These are phyloP conservation scores for Sarcoramphus papa DNA, from an alignment of 2,797 vertebrate species.

Conservation along the genomic window DNA sequence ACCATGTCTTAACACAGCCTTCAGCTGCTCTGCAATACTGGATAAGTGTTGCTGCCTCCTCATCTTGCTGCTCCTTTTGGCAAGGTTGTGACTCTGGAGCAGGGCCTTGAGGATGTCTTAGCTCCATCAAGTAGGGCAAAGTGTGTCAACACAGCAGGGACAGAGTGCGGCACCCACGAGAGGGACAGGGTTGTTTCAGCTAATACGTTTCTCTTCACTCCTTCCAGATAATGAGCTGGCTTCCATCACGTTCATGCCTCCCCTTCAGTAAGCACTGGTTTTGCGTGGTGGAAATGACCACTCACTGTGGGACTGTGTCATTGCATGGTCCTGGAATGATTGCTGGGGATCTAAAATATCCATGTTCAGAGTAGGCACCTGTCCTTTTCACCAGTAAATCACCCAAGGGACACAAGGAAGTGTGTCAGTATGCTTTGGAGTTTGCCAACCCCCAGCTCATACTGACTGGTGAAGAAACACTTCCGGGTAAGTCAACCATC, in stretches of 20 bases:
- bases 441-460: neutral
- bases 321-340: neutral
- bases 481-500: neutral
- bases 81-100: neutral
- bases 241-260: neutral
- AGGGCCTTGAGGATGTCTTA: neutral
- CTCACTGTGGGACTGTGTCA: neutral
- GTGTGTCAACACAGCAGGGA: neutral
- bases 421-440: neutral
- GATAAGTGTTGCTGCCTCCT: neutral
- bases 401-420: neutral
- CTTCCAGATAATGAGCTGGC: neutral
- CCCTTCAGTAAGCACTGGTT: neutral
- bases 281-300: neutral
- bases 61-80: neutral
- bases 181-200: neutral
- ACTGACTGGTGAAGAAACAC: neutral
- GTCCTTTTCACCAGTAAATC: neutral
- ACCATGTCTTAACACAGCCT: neutral
- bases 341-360: neutral
- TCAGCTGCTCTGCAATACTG: neutral
- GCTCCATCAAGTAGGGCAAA: neutral
- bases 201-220: neutral
- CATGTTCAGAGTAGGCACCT: neutral
- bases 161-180: neutral